Evolutionary conservation across 2,113 vertebrate species (phyloP), one percentile per base, ranked within the genome.

Genomic region (Garra rufa): DNA sequence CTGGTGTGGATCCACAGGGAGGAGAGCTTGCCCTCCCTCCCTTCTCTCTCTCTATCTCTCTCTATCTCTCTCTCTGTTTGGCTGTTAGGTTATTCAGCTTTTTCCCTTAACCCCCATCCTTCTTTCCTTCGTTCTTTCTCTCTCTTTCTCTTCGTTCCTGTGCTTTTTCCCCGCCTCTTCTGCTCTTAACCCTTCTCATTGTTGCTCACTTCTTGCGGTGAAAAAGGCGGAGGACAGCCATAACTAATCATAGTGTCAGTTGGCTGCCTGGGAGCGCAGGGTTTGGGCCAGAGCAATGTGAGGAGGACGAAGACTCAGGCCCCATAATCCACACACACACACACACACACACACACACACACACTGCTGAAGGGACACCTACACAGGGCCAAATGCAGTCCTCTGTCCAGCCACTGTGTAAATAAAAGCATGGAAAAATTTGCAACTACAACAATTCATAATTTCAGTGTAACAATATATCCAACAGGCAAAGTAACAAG

Each of bases 201-300:
- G 89, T 94, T 92, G 90, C 87, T 89, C 89, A 85, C 89, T 77
- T 88, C 95, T 94, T 91, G 83, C 77, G 14, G 71, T 75, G 78
- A 77, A 92, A 92, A 92, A 92, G 88, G 90, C 92, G 92, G 87
- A 94, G 93, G 92, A 95, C 86, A 93, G 93, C 94, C 94, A 93
- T 95, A 96, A 96, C 93, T 94, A 95, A 96, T 95, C 95, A 92
- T 94, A 93, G 88, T 95, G 95, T 95, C 94, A 95, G 93, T 93
- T 91, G 91, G 93, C 94, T 95, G 92, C 94, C 94, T 93, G 94
- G 94, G 93, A 95, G 94, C 94, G 92, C 93, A 92, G 93, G 91
- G 92, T 91, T 94, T 93, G 90, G 91, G 90, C 91, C 91, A 90
- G 91, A 94, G 93, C 92, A 94, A 94, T 92, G 92, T 86, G 91